Percentiles rank a stretch among this genome's conserved stretches.
phyloP scores from a whole-genome alignment of 2,113 vertebrate species.

The Electrona antarctica region DNA sequence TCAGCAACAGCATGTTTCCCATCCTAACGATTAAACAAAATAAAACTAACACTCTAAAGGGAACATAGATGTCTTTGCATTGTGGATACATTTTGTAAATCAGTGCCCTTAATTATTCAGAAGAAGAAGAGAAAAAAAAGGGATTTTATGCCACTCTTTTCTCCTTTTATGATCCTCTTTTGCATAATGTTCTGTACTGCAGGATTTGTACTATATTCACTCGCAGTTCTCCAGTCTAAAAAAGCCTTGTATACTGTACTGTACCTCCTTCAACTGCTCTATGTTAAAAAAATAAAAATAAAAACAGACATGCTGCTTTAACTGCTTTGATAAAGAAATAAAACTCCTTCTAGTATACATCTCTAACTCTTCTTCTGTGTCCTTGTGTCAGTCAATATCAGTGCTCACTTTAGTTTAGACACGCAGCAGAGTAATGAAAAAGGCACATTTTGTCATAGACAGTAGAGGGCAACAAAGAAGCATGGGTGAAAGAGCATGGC shows the following conservation, averaged over 20 bases:
- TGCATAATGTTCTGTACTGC: conserved; percentile 59
- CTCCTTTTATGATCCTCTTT: conserved; percentile 43
- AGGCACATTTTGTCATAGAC: not conserved
- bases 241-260: conserved; percentile 60
- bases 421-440: not conserved
- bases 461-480: conserved; percentile 22
- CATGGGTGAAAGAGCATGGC: not conserved
- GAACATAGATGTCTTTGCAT: conserved; percentile 37
- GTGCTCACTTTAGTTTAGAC: not conserved
- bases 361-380: not conserved
- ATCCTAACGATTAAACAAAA: conserved; percentile 7
- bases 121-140: conserved; percentile 23
- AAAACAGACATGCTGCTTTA: conserved; percentile 65
- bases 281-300: conserved; percentile 53
- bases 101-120: conserved; percentile 31
- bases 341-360: conserved; percentile 63
- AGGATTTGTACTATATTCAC: conserved; percentile 50
- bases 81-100: conserved; percentile 47
- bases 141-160: conserved; percentile 34
- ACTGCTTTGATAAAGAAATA: conserved; percentile 78
- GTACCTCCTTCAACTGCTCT: conserved; percentile 56
- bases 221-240: conserved; percentile 19
- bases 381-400: not conserved
- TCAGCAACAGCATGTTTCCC: conserved; percentile 54
- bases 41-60: conserved; percentile 13